Base-by-base conservation (phyloP, 2,888 invertebrate species). In the Fabriciana adippe region DNA sequence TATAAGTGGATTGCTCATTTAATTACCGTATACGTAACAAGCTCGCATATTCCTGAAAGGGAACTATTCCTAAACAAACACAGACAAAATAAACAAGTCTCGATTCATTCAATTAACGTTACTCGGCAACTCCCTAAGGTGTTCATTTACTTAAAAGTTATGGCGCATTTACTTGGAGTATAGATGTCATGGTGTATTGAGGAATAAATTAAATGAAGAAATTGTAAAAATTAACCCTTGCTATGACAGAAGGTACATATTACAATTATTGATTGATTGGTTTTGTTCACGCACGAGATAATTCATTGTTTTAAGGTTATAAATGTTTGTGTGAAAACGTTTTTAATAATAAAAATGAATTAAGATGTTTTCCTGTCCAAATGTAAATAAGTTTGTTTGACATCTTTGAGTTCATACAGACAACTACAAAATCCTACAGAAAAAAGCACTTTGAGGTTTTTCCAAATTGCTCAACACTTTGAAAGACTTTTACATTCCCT, bases 41-140 rank as follows among this genome's bases (percentile, higher is more conserved):
- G 61, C 50, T 51, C 14, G 16, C 31, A n/a, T 51, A 18, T 51
- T 16, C 15, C 51, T 35, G 51, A 61, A 66, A 54, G 51, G 61
- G 57, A 78, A 74, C 74, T 75, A 74, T 75, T 67, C 74, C 74
- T 73, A 72, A 79, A 76, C 74, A 77, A 78, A 79, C 74, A 73
- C 66, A 75, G 75, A 74, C 77, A 74, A 70, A 74, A 74, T 75
- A 77, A 79, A 78, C 76, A 74, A 65, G 70, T 73, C 72, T 73
- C 67, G 68, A 70, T 75, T 77, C 74, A 79, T 77, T 77, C 74
- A 80, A 79, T 81, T 81, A 81, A 73, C 72, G 78, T 78, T 72
- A 61, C 75, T 69, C 72, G 74, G 74, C 65, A 61, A 67, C 65
- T 69, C 72, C 73, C 69, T 64, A 67, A 74, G 75, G 74, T 73